phyloP scores from a whole-genome alignment of 2,113 vertebrate genomes.

The Marmota flaviventris region DNA sequence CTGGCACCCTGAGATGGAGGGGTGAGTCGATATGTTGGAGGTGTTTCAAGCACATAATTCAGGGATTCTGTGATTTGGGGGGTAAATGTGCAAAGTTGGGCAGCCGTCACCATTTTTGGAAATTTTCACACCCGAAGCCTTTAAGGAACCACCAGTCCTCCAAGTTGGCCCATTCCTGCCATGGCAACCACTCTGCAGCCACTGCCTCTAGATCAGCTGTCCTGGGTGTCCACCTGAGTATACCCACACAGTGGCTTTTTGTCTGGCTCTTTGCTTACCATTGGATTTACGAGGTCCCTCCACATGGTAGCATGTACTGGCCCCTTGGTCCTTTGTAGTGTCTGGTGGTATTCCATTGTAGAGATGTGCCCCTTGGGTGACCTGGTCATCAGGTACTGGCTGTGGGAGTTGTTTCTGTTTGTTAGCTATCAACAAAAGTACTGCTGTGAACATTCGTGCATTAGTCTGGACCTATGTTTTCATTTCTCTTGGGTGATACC shows the following conservation, averaged over 20 bases:
- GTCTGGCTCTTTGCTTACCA: not conserved
- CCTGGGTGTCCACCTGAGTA: not conserved
- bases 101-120: not conserved
- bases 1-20: not conserved
- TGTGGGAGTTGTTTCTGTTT: not conserved
- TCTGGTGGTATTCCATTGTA: not conserved
- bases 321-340: not conserved
- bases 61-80: not conserved
- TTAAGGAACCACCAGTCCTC: too few relatives aligned
- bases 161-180: not conserved
- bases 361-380: not conserved
- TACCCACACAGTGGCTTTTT: not conserved
- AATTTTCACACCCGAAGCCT: not conserved
- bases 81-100: not conserved
- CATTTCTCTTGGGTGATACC: not conserved
- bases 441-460: not conserved
- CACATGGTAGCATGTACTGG: not conserved
- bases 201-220: not conserved
- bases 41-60: not conserved
- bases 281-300: not conserved
- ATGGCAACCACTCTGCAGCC: not conserved
- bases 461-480: not conserved
- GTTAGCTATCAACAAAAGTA: not conserved
- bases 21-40: not conserved
- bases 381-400: not conserved